These are phyloP conservation scores for Pithys albifrons DNA, from an alignment of 2,113 vertebrate genomes.

Conservation along the genomic window DNA sequence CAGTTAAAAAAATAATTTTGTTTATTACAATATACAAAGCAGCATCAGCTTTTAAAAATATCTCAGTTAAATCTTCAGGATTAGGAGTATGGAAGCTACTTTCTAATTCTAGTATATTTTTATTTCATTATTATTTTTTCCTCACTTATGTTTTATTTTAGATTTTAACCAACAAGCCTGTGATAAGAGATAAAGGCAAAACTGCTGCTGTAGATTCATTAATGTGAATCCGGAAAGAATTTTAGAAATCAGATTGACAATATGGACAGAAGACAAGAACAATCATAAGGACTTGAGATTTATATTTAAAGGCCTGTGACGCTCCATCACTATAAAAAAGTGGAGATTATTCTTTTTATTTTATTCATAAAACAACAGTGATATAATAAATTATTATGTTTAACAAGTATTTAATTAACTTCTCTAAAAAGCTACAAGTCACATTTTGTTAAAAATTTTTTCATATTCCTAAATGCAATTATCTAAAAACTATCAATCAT, in stretches of 20 bases:
- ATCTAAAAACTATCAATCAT: constrained; percentile 81
- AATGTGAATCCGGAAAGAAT: background rate
- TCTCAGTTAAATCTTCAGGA: background rate
- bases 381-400: constrained; percentile 70
- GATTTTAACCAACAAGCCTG: background rate
- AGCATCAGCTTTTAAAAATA: background rate
- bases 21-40: background rate
- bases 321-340: background rate
- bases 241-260: background rate
- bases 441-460: constrained; percentile 74
- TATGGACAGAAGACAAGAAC: background rate
- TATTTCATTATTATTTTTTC: background rate
- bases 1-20: background rate
- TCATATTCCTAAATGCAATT: constrained; percentile 76
- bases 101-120: background rate
- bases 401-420: constrained; percentile 75
- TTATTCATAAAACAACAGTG: constrained; percentile 42
- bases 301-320: constrained; percentile 36
- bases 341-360: constrained; percentile 36
- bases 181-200: background rate
- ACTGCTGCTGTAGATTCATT: constrained; percentile 7
- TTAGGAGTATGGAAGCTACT: background rate
- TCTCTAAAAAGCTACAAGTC: constrained; percentile 70
- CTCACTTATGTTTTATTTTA: background rate
- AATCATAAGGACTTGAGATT: background rate